phyloP scores from a whole-genome alignment of 2,113 vertebrate genomes.

The Ovis canadensis region DNA sequence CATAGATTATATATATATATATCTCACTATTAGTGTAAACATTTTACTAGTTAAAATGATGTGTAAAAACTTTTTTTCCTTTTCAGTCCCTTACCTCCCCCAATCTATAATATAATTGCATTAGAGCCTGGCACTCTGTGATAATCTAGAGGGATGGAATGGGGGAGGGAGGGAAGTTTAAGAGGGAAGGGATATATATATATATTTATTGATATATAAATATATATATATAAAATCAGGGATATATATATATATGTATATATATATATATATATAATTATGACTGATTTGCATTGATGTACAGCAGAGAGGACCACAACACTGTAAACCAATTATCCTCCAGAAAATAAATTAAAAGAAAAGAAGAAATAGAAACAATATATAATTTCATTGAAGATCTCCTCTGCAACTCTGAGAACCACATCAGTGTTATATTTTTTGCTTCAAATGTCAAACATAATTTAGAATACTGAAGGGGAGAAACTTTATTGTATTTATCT shows the following conservation, averaged over 20 bases:
- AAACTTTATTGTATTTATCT: background rate
- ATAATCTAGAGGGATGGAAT: too few species aligned
- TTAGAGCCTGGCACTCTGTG: too few species aligned
- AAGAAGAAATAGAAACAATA: background rate
- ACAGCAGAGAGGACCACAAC: background rate
- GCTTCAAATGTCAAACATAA: background rate
- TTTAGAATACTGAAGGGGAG: background rate
- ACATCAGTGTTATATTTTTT: background rate
- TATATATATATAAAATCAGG: too few species aligned
- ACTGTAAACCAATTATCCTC: background rate
- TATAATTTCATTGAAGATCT: background rate
- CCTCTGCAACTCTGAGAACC: background rate
- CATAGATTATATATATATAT: background rate
- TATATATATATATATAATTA: too few species aligned
- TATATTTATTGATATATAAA: too few species aligned
- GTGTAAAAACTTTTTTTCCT: background rate
- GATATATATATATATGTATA: too few species aligned
- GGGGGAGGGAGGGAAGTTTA: too few species aligned
- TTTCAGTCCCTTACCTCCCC: background rate
- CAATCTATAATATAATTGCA: background rate
- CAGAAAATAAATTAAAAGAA: background rate
- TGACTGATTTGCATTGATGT: background rate
- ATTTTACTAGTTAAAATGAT: background rate
- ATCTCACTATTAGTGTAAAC: background rate
- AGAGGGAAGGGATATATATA: too few species aligned